A percentile compares a stretch with the other conserved stretches of the same genome.
Conservation (phyloP, 2,113 vertebrate species). For the Dicrurus megarhynchus region DNA sequence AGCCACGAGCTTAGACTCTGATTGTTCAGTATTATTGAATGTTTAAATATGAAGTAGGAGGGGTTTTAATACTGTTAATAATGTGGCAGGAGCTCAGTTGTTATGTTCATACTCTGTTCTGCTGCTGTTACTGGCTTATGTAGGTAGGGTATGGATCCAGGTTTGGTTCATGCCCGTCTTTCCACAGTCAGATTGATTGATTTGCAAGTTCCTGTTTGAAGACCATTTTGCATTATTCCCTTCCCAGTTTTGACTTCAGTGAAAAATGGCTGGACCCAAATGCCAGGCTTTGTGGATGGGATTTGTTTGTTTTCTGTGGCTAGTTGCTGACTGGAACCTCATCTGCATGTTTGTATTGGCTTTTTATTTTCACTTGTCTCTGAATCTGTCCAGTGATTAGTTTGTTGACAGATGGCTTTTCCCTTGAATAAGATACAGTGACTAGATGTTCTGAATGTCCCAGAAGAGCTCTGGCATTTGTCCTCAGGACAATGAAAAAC, state of each 20-base stretch:
- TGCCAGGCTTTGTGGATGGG: constrained; percentile 13
- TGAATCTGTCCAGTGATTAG: constrained; percentile 53
- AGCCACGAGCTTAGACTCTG: not conserved
- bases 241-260: not conserved
- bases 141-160: not conserved
- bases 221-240: not conserved
- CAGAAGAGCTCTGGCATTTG: constrained; percentile 33
- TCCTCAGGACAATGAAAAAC: constrained; percentile 39
- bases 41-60: not conserved
- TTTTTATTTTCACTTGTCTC: constrained; percentile 61
- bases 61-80: not conserved
- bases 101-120: not conserved
- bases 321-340: constrained; percentile 54
- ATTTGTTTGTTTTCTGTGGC: constrained; percentile 41
- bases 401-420: constrained; percentile 63
- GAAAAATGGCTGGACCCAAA: constrained; percentile 16
- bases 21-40: not conserved
- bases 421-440: constrained; percentile 58
- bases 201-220: not conserved
- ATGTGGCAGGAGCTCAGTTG: not conserved
- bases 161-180: not conserved
- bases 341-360: constrained; percentile 45
- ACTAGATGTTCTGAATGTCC: constrained; percentile 53
- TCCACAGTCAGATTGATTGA: not conserved
- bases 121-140: not conserved